These are phyloP conservation scores for Ochlodes sylvanus DNA, from an alignment of 2,888 invertebrate genomes.

Conservation along the genomic window DNA sequence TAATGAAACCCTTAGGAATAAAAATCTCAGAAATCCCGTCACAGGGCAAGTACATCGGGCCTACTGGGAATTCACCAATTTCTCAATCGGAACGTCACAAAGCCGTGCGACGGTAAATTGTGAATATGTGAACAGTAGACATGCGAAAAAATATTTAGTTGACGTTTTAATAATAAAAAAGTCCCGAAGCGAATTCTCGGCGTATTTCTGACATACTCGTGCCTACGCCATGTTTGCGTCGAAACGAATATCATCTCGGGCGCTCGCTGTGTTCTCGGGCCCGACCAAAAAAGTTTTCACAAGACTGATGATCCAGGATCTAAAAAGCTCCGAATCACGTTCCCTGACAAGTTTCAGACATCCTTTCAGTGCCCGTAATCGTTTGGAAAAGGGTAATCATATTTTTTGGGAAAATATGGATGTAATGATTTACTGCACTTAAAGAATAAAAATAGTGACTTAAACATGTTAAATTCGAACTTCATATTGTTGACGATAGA, in stretches of 20 bases:
- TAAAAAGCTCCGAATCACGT: constrained; percentile 62
- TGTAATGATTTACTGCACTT: constrained; percentile 18
- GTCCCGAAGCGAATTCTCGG: neutral
- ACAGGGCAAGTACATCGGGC: too few relatives aligned
- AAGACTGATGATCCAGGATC: constrained; percentile 59
- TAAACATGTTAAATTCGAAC: too few relatives aligned
- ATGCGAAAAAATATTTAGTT: neutral
- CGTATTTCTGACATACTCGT: neutral
- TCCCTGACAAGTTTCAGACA: constrained; percentile 59
- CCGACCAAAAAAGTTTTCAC: constrained; percentile 27
- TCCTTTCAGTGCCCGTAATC: constrained; percentile 50
- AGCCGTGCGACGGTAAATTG: too few relatives aligned
- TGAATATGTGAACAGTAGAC: too few relatives aligned
- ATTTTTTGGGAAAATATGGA: constrained; percentile 40
- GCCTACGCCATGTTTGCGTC: constrained; percentile 2
- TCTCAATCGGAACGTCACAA: too few relatives aligned
- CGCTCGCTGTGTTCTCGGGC: constrained; percentile 18
- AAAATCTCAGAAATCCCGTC: too few relatives aligned
- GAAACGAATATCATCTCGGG: constrained; percentile 20
- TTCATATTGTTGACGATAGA: too few relatives aligned
- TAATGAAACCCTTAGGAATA: too few relatives aligned
- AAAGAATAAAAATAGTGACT: neutral
- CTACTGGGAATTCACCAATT: too few relatives aligned
- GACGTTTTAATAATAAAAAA: neutral
- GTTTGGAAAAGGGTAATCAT: constrained; percentile 51